Evolutionary conservation across 2,113 vertebrate genomes (phyloP).

Genomic region (Octodon degus): DNA sequence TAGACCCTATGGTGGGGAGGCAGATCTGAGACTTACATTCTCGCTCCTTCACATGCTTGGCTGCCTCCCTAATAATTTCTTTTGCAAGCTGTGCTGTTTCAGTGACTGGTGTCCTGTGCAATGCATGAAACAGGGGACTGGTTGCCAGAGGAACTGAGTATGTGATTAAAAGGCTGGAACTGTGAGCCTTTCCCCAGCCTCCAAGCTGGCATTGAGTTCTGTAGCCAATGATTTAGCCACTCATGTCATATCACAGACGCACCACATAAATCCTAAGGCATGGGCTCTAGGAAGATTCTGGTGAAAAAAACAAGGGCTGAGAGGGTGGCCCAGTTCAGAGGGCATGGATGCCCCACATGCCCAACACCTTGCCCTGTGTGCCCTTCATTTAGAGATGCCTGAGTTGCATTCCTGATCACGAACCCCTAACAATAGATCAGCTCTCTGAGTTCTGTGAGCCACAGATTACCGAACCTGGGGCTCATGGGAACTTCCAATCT

Average conservation of each 20-base stretch:
- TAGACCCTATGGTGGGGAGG: background rate
- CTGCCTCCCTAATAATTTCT: background rate
- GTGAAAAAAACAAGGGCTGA: background rate
- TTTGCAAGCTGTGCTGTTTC: background rate
- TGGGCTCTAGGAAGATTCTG: background rate
- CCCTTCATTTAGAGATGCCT: rapidly evolving
- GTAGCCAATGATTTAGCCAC: background rate
- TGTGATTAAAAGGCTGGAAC: background rate
- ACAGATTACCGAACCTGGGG: background rate
- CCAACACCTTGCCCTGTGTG: background rate
- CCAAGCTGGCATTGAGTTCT: background rate
- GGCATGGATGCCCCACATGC: background rate
- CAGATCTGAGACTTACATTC: background rate
- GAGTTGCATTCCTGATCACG: rapidly evolving
- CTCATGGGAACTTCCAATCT: rapidly evolving
- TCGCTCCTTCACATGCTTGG: background rate
- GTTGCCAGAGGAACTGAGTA: background rate
- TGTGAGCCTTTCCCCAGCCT: background rate
- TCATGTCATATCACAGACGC: too few species aligned
- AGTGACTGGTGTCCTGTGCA: background rate
- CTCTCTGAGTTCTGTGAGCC: background rate
- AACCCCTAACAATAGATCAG: background rate
- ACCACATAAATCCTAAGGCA: background rate
- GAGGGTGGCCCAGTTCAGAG: background rate
- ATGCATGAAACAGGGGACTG: background rate